Percentiles rank a stretch among this genome's conserved stretches.
These are phyloP conservation scores for Chrysoperla carnea DNA, from an alignment of 1,140 invertebrate genomes.

Conservation along the genomic window DNA sequence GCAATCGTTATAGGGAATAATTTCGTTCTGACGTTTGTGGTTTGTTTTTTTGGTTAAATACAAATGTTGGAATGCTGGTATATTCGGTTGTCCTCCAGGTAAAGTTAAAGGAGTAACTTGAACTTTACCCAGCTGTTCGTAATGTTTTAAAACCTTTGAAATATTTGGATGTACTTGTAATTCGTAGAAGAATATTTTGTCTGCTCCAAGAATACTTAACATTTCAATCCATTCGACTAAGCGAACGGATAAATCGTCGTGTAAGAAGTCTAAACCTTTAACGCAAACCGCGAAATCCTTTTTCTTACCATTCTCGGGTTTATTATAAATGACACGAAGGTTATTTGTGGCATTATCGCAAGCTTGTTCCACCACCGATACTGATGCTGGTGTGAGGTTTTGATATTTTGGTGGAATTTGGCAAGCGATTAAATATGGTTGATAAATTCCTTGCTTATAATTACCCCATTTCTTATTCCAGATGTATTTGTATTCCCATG, in stretches of 20 bases:
- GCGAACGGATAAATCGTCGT: conserved; percentile 76
- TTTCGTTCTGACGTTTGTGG: conserved; percentile 84
- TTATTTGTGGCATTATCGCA: conserved; percentile 78
- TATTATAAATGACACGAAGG: conserved; percentile 68
- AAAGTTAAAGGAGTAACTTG: conserved; percentile 74
- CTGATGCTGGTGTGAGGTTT: conserved; percentile 58
- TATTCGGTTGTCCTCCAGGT: conserved; percentile 80
- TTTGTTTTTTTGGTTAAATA: conserved; percentile 80
- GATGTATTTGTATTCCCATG: conserved; percentile 80
- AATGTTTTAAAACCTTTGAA: conserved; percentile 70
- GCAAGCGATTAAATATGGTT: conserved; percentile 81
- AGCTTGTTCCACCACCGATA: conserved; percentile 67
- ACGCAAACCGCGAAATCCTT: conserved; percentile 87
- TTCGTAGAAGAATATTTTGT: conserved; percentile 87
- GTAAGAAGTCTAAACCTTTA: conserved; percentile 80
- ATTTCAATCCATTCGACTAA: conserved; percentile 93
- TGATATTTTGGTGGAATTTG: conserved; percentile 59
- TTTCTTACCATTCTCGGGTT: conserved; percentile 34
- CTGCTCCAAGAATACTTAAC: conserved; percentile 67
- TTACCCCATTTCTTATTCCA: conserved; percentile 93
- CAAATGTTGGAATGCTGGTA: conserved; percentile 71
- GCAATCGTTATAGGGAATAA: conserved; percentile 95
- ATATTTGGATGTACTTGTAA: conserved; percentile 83
- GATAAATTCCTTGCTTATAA: conserved; percentile 79
- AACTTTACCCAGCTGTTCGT: conserved; percentile 53